Conservation (phyloP, 2,888 invertebrate genomes). For the Brachyptera risi region DNA sequence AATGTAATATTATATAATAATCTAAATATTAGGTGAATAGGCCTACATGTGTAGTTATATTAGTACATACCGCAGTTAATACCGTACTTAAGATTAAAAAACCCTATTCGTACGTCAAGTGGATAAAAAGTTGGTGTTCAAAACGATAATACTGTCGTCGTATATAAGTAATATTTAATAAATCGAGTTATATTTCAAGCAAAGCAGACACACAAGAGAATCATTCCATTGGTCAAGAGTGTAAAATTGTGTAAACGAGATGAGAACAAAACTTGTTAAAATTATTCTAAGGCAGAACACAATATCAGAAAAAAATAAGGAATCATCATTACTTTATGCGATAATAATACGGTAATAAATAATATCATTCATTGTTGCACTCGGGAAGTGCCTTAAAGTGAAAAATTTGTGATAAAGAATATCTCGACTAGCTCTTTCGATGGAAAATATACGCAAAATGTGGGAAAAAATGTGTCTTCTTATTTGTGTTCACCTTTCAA, state of each 20-base stretch:
- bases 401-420: constrained; percentile 33
- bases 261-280: not conserved
- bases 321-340: constrained; percentile 7
- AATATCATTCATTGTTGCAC: constrained; percentile 35
- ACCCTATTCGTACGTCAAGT: no score
- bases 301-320: not conserved
- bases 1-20: no score
- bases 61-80: not conserved
- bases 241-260: no score
- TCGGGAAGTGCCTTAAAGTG: constrained; percentile 35
- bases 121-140: no score
- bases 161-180: no score
- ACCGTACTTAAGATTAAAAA: not conserved
- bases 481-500: not conserved
- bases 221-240: not conserved
- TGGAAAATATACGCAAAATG: constrained; percentile 34
- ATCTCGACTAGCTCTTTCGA: constrained; percentile 35
- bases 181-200: no score
- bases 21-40: no score
- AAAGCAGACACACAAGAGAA: not conserved
- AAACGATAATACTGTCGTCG: no score
- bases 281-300: not conserved
- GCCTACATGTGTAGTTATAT: no score
- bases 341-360: constrained; percentile 15
- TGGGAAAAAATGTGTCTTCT: constrained; percentile 20